Evolutionary conservation across 2,888 invertebrate species (phyloP), one percentile per base, ranked within the genome.

Genomic region (Drosophila yooni): DNA sequence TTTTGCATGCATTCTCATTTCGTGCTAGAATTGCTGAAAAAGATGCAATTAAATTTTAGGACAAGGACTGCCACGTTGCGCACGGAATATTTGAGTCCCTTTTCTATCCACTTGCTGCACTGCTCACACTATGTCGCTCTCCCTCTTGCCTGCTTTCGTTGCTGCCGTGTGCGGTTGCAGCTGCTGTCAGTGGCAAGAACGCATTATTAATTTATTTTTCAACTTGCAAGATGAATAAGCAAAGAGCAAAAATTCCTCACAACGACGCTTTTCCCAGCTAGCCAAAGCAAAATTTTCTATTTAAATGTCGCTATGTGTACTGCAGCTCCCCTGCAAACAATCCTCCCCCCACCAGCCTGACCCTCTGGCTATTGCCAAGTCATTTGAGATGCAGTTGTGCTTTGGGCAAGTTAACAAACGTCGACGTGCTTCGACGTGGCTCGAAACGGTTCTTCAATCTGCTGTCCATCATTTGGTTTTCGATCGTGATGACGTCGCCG

Each of bases 141-240:
- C 53, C 71, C 52, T 61, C 58, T 51, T 66, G 60, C 56, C 57
- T 31, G 40, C 59, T 70, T 74, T 65, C 69, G 11, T 33, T 11
- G 33, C 33, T 33, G 33, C 33, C 33, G 73, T 69, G 61, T 83
- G 83, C 81, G 82, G 84, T 81, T 89, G 81, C 89, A 81, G 85
- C 83, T 84, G 83, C 89, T 88, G 85, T 89, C 88, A 82, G 88
- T 83, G 85, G 83, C 89, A 82, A 88, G 82, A 89, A 83, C 83
- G 88, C 84, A 88, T 89, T 88, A 89, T 89, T 88, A 88, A 88
- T 88, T 88, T 88, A 88, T 88, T 87, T 87, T 87, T 83, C 88
- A 86, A 88, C 85, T 85, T 86, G 85, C 88, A 81, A 87, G 88
- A 87, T 87, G 86, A 87, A 87, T 87, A 87, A 88, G 88, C 86